Base-by-base conservation (phyloP, 2,888 invertebrate species). In the Lymantria monacha region DNA sequence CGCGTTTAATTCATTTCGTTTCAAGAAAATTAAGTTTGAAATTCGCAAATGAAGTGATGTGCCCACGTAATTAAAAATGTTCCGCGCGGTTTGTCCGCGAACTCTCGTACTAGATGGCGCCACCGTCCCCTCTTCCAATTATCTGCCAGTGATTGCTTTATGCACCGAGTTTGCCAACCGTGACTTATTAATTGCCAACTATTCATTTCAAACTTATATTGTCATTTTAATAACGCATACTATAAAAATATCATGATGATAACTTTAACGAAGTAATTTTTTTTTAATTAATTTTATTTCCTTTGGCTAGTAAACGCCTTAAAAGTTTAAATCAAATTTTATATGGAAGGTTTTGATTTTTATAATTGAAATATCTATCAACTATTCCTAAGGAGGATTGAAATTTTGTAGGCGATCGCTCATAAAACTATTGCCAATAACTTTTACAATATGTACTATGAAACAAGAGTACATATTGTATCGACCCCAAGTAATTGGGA, bases 21-120 rank as follows among this genome's bases (percentile, higher is more conserved):
- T 37, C 43, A 53, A 67, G 59, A 56, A 64, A 69, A 66, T 65
- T 59, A 70, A 69, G 63, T 68, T 70, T 67, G 62, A 67, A 75
- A 71, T 75, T 74, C 55, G 66, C 72, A 81, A 83, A 81, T 81
- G 74, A 79, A 80, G 79, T 84, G 83, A 84, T 83, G 78, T 77
- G 80, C 74, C 67, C 70, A 54, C 66, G 74, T 83, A 84, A 85
- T 85, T 85, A 84, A 83, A 83, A 82, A 77, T 74, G 80, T 78
- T 81, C 72, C 76, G 71, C 72, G 61, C 54, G 65, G 65, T 53
- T 57, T 59, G 54, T 44, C 15, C 44, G 30, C 51, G 22, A 12
- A 41, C 38, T 40, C 48, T 11, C 46, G 5, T 53, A 57, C 51
- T 67, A 67, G 65, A 64, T 58, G 65, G 57, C 57, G 55, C 42